phyloP scores from a whole-genome alignment of 2,797 vertebrate genomes.

The Anomalospiza imberbis region DNA sequence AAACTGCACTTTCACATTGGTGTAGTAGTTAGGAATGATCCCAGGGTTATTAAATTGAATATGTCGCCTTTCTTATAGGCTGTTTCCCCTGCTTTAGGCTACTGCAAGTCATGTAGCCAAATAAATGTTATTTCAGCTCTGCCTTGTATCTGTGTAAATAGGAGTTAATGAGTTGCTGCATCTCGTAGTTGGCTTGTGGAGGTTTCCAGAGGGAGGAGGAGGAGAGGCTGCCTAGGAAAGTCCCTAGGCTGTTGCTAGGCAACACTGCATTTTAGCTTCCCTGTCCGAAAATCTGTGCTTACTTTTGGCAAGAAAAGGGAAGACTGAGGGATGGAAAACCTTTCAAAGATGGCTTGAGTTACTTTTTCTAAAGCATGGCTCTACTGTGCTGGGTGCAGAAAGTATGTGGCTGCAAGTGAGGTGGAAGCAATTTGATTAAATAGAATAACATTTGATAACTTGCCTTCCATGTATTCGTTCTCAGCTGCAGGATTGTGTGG shows the following conservation, averaged over 20 bases:
- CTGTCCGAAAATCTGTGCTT: not conserved
- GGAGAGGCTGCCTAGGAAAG: constrained; percentile 15
- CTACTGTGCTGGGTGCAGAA: not conserved
- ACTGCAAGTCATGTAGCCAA: not conserved
- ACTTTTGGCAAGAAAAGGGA: not conserved
- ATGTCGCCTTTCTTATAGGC: not conserved
- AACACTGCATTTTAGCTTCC: constrained; percentile 8
- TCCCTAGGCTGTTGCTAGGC: constrained; percentile 41
- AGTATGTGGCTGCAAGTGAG: not conserved
- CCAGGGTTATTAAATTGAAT: not conserved
- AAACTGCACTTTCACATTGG: not conserved
- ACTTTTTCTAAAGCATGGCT: not conserved
- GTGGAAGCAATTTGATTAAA: constrained; percentile 2
- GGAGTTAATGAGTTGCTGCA: constrained; percentile 18
- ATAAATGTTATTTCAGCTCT: constrained; percentile 17
- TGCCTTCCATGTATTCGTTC: not conserved
- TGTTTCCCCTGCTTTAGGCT: not conserved
- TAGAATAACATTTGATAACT: not conserved
- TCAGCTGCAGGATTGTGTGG: not conserved
- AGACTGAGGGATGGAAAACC: not conserved
- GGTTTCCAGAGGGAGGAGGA: constrained; percentile 41
- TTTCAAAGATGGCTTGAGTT: not conserved
- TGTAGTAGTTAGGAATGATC: not conserved
- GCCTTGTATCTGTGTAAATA: not conserved
- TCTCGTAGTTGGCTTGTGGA: not conserved